These are phyloP conservation scores for Stratiomys singularior DNA, from an alignment of 2,888 invertebrate species.

Conservation along the genomic window DNA sequence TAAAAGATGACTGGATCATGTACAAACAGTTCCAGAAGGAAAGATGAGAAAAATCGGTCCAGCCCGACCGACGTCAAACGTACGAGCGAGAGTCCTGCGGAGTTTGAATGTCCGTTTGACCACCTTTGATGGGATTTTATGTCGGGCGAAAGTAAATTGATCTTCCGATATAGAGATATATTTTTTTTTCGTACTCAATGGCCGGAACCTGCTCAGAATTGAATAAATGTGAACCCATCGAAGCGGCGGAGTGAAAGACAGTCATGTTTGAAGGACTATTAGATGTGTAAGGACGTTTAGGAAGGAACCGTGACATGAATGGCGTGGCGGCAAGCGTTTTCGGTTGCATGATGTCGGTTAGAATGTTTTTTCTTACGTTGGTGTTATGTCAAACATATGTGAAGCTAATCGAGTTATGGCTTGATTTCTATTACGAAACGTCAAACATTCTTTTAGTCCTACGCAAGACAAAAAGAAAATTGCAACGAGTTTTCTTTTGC, in stretches of 20 bases:
- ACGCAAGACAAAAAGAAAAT: no score
- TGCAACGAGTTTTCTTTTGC: no score
- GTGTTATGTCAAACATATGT: not conserved
- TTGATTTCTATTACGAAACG: no score
- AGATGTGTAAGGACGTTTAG: not conserved
- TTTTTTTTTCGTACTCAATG: no score
- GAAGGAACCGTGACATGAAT: not conserved
- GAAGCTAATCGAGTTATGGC: not conserved
- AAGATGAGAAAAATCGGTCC: not conserved
- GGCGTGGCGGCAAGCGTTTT: not conserved
- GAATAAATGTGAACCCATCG: not conserved
- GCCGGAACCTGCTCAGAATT: not conserved
- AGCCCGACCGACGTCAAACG: not conserved
- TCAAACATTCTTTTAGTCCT: no score
- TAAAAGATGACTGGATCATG: constrained; percentile 29
- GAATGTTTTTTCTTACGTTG: not conserved
- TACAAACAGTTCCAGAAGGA: not conserved
- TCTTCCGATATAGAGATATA: not conserved
- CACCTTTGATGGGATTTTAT: constrained; percentile 8
- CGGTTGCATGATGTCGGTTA: not conserved
- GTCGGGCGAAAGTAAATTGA: not conserved
- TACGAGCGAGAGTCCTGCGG: not conserved
- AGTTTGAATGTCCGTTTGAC: not conserved
- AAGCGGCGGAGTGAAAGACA: not conserved
- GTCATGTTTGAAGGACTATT: not conserved